Conservation (phyloP, 2,888 invertebrate genomes). For the Anthoptus insignis region DNA sequence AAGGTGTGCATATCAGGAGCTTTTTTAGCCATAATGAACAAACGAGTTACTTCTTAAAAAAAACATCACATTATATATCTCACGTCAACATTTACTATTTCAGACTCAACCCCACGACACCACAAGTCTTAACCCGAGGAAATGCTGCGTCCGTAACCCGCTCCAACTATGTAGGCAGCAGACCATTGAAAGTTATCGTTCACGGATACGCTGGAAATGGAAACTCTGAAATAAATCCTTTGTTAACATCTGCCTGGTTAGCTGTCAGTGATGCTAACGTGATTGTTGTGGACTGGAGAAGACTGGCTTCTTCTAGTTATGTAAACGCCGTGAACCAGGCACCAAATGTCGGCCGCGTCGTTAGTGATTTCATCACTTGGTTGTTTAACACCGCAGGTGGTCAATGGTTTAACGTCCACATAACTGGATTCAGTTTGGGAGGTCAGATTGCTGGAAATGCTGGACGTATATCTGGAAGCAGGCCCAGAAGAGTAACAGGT, state of each 20-base stretch:
- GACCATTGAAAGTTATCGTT: constrained; percentile 58
- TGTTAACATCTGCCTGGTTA: constrained; percentile 59
- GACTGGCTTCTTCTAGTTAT: constrained; percentile 43
- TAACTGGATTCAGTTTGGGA: constrained; percentile 73
- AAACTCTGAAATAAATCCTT: constrained; percentile 53
- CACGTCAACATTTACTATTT: background rate
- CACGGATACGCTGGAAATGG: constrained; percentile 65
- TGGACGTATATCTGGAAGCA: constrained; percentile 42
- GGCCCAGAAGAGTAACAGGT: background rate
- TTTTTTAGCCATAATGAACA: too few relatives aligned
- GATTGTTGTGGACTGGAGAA: constrained; percentile 69
- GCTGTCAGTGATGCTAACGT: constrained; percentile 59
- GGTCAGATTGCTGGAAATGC: constrained; percentile 62
- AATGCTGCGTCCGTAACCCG: constrained; percentile 44
- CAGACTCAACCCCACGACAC: constrained; percentile 57
- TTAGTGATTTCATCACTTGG: constrained; percentile 67
- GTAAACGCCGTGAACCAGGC: constrained; percentile 52
- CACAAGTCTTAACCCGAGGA: constrained; percentile 55
- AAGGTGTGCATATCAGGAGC: too few relatives aligned
- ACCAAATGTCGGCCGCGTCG: constrained; percentile 58
- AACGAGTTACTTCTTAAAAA: too few relatives aligned
- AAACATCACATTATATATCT: too few relatives aligned
- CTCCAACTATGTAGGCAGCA: constrained; percentile 57
- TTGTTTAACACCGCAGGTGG: constrained; percentile 63
- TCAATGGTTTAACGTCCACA: constrained; percentile 66